Percentiles rank a stretch among this genome's conserved stretches.
phyloP scores from a whole-genome alignment of 2,888 invertebrate species.

The Bruchidius siliquastri region DNA sequence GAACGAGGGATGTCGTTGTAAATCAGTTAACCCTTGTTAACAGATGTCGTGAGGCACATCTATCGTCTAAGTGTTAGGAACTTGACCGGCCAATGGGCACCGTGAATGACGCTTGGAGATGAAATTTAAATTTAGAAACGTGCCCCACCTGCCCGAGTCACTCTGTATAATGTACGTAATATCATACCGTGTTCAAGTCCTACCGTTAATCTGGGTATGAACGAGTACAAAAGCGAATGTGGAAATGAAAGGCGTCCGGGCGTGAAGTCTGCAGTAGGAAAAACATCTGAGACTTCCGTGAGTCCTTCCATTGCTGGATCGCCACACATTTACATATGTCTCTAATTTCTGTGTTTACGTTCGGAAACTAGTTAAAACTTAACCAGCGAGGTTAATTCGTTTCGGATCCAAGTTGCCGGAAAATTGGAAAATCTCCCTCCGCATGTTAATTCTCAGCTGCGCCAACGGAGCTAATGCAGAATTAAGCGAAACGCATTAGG shows the following conservation, averaged over 20 bases:
- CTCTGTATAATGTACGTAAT: neutral
- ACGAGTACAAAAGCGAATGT: neutral
- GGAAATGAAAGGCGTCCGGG: neutral
- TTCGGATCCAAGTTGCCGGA: slow-evolving; percentile 15
- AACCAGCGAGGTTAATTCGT: slow-evolving; percentile 12
- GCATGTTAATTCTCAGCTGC: neutral
- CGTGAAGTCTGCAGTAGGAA: neutral
- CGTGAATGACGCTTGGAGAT: too few species aligned
- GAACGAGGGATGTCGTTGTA: too few species aligned
- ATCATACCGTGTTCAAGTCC: neutral
- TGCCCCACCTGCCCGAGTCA: too few species aligned
- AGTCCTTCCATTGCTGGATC: neutral
- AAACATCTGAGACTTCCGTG: neutral
- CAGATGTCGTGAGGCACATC: too few species aligned
- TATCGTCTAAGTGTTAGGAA: too few species aligned
- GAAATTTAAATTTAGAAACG: too few species aligned
- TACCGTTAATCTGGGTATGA: neutral
- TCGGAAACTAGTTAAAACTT: slow-evolving; percentile 21
- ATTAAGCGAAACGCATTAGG: neutral
- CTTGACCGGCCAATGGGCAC: too few species aligned
- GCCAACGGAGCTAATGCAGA: neutral
- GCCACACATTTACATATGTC: slow-evolving; percentile 12
- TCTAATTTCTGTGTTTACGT: slow-evolving; percentile 19
- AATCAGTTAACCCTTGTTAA: too few species aligned
- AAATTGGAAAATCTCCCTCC: slow-evolving; percentile 15